These are phyloP conservation scores for Drosophila simulans DNA, from an alignment of 1,140 invertebrate species.

Conservation along the genomic window DNA sequence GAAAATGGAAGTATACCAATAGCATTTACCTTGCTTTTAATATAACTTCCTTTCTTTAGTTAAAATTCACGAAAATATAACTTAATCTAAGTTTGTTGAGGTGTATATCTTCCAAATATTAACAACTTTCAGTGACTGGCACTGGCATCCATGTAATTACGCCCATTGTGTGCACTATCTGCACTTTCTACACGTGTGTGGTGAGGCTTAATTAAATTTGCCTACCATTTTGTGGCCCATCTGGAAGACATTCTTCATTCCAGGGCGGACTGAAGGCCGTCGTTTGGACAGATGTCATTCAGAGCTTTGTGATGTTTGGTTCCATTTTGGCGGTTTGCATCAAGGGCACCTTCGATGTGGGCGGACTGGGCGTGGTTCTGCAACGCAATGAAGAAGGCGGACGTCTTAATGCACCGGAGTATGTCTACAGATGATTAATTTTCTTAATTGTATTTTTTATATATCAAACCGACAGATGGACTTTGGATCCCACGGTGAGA, in stretches of 20 bases:
- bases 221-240: neutral
- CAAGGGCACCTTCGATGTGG: constrained; percentile 92
- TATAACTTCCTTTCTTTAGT: neutral
- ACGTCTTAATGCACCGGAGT: constrained; percentile 92
- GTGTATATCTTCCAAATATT: no score
- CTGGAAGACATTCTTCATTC: constrained; percentile 7
- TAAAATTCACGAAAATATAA: no score
- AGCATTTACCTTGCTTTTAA: neutral
- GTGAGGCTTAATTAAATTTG: constrained; percentile 86
- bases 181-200: constrained; percentile 96
- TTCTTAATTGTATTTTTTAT: neutral
- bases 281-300: constrained; percentile 96
- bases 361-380: constrained; percentile 90
- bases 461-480: constrained; percentile 86
- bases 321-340: constrained; percentile 92
- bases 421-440: constrained; percentile 61
- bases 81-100: no score
- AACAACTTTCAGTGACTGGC: constrained; percentile 90
- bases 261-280: constrained; percentile 97
- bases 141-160: constrained; percentile 92
- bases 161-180: constrained; percentile 92
- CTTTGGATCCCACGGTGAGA: constrained; percentile 89
- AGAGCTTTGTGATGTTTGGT: constrained; percentile 93
- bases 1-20: neutral
- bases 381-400: constrained; percentile 89